These are phyloP conservation scores for Euborellia annulipes DNA, from an alignment of 1,140 invertebrate species.

Conservation along the genomic window DNA sequence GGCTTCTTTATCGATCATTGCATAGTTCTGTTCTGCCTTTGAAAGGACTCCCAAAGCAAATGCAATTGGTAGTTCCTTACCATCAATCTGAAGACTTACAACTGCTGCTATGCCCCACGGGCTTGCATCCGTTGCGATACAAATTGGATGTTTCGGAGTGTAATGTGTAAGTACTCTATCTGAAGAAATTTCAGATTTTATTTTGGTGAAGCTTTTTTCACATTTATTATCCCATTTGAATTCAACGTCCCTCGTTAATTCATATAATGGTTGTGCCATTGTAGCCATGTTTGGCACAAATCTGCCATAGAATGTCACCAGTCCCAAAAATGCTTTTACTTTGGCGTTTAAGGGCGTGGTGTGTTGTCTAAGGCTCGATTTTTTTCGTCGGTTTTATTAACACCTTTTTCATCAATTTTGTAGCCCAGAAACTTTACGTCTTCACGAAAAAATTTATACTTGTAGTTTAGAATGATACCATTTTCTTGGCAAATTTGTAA, in stretches of 20 bases:
- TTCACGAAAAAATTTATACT: too few relatives aligned
- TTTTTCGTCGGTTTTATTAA: background rate
- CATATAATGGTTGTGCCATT: background rate
- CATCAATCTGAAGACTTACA: conserved; percentile 26
- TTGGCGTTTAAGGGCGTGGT: background rate
- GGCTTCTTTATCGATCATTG: conserved; percentile 30
- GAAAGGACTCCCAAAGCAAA: conserved; percentile 28
- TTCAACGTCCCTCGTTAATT: background rate
- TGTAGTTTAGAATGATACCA: background rate
- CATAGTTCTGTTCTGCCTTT: conserved; percentile 26
- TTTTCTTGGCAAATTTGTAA: background rate
- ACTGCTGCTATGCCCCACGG: conserved; percentile 29
- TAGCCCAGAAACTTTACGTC: too few relatives aligned
- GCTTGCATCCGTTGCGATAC: conserved; percentile 31
- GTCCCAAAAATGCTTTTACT: background rate
- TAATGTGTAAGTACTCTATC: conserved; percentile 22
- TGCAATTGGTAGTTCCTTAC: conserved; percentile 25
- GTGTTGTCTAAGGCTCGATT: background rate
- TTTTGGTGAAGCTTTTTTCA: conserved; percentile 16
- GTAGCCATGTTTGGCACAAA: background rate
- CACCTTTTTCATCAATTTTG: background rate
- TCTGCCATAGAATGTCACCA: background rate
- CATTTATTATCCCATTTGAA: conserved; percentile 12
- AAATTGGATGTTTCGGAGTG: conserved; percentile 23
- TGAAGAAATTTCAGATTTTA: conserved; percentile 19